A percentile compares a stretch with the other conserved stretches of the same genome.
These are phyloP conservation scores for Agonum fuliginosum DNA, from an alignment of 2,888 invertebrate species.

Conservation along the genomic window DNA sequence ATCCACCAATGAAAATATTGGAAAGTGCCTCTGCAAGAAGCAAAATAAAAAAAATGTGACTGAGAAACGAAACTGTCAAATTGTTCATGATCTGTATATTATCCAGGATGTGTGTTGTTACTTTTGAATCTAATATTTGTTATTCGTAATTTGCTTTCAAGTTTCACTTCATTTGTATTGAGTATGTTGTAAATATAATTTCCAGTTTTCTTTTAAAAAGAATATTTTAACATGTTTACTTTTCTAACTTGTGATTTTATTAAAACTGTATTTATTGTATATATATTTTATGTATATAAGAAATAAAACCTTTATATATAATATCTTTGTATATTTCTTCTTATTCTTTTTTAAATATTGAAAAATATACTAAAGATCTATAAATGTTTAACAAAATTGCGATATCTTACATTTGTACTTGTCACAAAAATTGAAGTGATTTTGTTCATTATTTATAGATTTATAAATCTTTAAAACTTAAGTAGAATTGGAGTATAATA, in stretches of 20 bases:
- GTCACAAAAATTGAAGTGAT: background rate
- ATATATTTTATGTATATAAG: conserved; percentile 56
- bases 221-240: conserved; percentile 45
- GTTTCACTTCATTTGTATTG: conserved; percentile 31
- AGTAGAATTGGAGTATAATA: too few species aligned
- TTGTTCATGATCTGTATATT: conserved; percentile 21
- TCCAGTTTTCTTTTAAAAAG: conserved; percentile 43
- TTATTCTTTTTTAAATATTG: background rate
- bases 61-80: conserved; percentile 40
- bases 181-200: conserved; percentile 51
- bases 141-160: conserved; percentile 19
- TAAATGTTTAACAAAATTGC: background rate
- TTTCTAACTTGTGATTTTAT: conserved; percentile 57
- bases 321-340: background rate
- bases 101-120: conserved; percentile 59
- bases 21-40: conserved; percentile 50
- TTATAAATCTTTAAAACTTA: too few species aligned
- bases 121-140: conserved; percentile 50
- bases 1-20: conserved; percentile 51
- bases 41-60: conserved; percentile 54
- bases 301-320: conserved; percentile 50
- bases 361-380: too few species aligned
- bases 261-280: conserved; percentile 51
- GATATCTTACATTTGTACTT: background rate
- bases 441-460: too few species aligned